Conservation (phyloP, 2,888 invertebrate genomes). For the Acleris cristana region DNA sequence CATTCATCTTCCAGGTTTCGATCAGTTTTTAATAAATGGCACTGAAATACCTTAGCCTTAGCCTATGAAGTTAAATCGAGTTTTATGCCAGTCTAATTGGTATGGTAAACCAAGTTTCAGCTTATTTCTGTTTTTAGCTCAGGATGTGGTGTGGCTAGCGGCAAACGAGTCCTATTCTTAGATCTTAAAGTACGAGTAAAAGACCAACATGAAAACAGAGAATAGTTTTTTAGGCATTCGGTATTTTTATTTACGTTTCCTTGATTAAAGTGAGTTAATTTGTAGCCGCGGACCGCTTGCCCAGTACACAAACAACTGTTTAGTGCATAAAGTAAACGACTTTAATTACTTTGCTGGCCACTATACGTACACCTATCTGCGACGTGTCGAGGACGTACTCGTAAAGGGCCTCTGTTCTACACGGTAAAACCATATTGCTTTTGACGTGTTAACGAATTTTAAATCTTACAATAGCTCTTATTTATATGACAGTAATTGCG, state of each 20-base stretch:
- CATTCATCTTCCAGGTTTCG: no score
- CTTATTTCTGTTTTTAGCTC: background rate
- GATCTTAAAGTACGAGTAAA: background rate
- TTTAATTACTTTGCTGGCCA: constrained; percentile 22
- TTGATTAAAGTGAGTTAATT: constrained; percentile 19
- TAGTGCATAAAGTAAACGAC: constrained; percentile 33
- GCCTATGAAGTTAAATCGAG: constrained; percentile 7
- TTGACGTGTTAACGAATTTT: no score
- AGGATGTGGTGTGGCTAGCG: no score
- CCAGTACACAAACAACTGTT: constrained; percentile 14
- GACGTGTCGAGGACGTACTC: constrained; percentile 2
- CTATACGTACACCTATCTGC: background rate
- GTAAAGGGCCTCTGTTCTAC: no score
- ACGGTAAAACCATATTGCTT: background rate
- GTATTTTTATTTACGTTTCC: constrained; percentile 6
- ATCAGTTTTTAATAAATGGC: background rate
- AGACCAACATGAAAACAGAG: background rate
- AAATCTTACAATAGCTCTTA: no score
- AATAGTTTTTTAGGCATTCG: background rate
- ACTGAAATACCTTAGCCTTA: background rate
- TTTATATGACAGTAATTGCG: no score
- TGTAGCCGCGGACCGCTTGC: constrained; percentile 14
- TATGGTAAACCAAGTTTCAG: background rate
- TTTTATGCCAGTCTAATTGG: background rate
- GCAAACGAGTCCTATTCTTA: no score